phyloP scores from a whole-genome alignment of 2,797 vertebrate genomes.

The Thaleichthys pacificus region DNA sequence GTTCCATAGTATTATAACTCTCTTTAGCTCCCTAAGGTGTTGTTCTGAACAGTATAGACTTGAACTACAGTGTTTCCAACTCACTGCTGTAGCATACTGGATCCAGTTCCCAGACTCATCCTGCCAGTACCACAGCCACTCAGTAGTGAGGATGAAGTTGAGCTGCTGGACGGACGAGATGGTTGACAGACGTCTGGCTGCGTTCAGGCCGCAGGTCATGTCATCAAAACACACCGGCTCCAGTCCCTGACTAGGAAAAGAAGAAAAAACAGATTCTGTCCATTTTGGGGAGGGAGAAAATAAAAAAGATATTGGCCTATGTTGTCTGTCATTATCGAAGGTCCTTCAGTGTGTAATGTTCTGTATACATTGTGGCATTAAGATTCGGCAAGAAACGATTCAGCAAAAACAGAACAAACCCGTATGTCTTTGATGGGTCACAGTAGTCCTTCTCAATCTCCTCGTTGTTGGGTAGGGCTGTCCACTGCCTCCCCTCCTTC shows the following conservation, averaged over 20 bases:
- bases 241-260: constrained; percentile 32
- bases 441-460: constrained; percentile 71
- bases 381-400: not conserved
- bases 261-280: not conserved
- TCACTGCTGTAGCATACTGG: constrained; percentile 63
- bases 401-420: constrained; percentile 49
- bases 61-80: constrained; percentile 32
- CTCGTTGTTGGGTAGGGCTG: constrained; percentile 57
- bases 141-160: constrained; percentile 68
- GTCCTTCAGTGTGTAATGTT: too few relatives aligned
- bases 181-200: constrained; percentile 69
- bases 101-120: constrained; percentile 68
- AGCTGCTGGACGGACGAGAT: constrained; percentile 58
- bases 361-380: too few relatives aligned
- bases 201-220: constrained; percentile 54
- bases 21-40: too few relatives aligned
- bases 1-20: not conserved
- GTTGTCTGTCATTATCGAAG: too few relatives aligned
- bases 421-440: constrained; percentile 62
- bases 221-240: constrained; percentile 65
- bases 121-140: constrained; percentile 79
- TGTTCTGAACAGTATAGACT: not conserved
- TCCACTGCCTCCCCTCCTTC: constrained; percentile 54
- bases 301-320: not conserved
- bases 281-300: not conserved